Conservation (phyloP, 2,113 vertebrate species). For the Mus musculus region DNA sequence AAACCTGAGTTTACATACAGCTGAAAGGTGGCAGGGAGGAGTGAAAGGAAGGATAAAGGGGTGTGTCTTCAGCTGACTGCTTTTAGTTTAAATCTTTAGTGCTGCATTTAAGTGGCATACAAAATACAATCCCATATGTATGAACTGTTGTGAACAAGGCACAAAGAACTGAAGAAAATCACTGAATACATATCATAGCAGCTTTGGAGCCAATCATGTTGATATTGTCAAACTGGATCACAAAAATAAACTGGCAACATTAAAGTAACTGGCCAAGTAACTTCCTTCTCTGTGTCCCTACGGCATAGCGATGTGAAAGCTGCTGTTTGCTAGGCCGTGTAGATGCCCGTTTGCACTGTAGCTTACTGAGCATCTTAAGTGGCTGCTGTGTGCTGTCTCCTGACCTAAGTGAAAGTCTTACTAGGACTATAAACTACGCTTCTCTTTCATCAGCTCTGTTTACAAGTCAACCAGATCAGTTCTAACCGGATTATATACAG, state of each 20-base stretch:
- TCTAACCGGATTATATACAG: constrained; percentile 85
- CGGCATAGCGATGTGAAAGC: constrained; percentile 82
- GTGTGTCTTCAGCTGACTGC: constrained; percentile 77
- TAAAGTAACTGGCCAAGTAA: constrained; percentile 82
- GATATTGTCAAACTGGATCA: constrained; percentile 81
- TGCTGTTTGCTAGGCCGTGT: constrained; percentile 80
- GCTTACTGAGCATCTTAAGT: constrained; percentile 85
- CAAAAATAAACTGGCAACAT: constrained; percentile 84
- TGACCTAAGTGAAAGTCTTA: constrained; percentile 82
- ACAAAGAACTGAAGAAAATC: constrained; percentile 75
- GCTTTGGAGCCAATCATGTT: constrained; percentile 77
- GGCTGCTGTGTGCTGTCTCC: constrained; percentile 85
- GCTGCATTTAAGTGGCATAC: constrained; percentile 82
- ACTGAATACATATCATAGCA: constrained; percentile 68
- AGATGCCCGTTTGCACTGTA: constrained; percentile 86
- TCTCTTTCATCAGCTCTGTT: constrained; percentile 85
- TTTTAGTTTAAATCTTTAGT: constrained; percentile 82
- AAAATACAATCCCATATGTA: constrained; percentile 61
- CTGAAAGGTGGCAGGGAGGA: constrained; percentile 19
- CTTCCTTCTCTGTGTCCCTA: constrained; percentile 86
- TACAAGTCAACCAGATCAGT: constrained; percentile 83
- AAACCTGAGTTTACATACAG: constrained; percentile 12
- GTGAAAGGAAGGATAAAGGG: not conserved
- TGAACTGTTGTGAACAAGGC: constrained; percentile 73
- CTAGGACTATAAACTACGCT: constrained; percentile 83